These are phyloP conservation scores for Apostichopus parvimensis DNA, from an alignment of 35 echinoderm and acorn worm species.

Conservation along the genomic window DNA sequence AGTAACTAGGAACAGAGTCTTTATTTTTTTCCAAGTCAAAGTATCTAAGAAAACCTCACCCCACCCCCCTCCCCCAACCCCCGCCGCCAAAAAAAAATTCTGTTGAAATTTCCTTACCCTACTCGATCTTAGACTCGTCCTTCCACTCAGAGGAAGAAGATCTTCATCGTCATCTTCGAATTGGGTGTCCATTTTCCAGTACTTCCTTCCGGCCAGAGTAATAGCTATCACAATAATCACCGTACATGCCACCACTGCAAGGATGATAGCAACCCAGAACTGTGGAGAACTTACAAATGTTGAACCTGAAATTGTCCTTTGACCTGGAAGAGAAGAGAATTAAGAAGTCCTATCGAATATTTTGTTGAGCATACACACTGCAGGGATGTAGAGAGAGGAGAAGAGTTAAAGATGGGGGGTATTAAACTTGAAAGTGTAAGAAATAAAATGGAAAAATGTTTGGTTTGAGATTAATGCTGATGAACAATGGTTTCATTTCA, in stretches of 20 bases:
- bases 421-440: too few species aligned
- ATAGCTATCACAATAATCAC: conserved; percentile 16
- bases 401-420: too few species aligned
- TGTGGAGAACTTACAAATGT: not conserved
- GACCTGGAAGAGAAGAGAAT: not conserved
- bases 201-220: conserved; percentile 15
- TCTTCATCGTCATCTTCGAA: not conserved
- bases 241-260: conserved; percentile 19
- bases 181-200: not conserved
- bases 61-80: too few species aligned
- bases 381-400: too few species aligned
- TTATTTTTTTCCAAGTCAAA: not conserved
- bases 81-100: too few species aligned
- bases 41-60: too few species aligned
- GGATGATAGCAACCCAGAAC: conserved; percentile 36
- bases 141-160: not conserved
- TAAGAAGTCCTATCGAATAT: too few species aligned
- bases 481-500: too few species aligned
- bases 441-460: too few species aligned
- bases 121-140: conserved; percentile 28
- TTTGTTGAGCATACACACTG: too few species aligned
- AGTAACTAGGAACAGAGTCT: not conserved
- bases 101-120: not conserved
- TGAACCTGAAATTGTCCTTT: not conserved
- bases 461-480: too few species aligned